Base-by-base conservation (phyloP, 1,140 invertebrate species). In the Mya arenaria region DNA sequence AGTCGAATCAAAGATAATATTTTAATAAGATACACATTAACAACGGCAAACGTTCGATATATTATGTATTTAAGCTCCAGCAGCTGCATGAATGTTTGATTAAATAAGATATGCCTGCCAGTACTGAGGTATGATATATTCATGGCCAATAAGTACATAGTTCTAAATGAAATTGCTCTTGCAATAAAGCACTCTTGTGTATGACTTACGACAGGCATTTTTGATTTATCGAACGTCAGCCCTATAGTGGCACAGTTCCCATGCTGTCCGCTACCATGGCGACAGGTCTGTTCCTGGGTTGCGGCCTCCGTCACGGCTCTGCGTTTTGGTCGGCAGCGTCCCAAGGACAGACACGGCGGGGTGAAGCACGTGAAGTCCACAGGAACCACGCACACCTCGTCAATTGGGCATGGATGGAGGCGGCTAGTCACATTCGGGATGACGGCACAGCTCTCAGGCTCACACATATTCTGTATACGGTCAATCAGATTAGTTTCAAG, bases 251-350 rank as follows among this genome's bases (percentile, higher is more conserved):
- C 96, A 93, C 96, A 98, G 69, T 94, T 95, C 90, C 95, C 95
- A 82, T 95, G 95, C 17, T 93, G 91, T 71, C 94, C 95, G 85
- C 94, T 94, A 88, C 97, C 97, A 0, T 97, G 97, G 95, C 96
- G 96, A 89, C 97, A 98, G 19, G 95, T 52, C 6, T 78, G 62
- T 32, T 19, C 52, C 5, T 68, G 10, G 94, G 15, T 95, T 93
- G 0, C 96, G 96, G 10, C 96, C 89, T 0, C 95, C 94, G 0
- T 96, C 96, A 0, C 96, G 96, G 97, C 96, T 82, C 94, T 25
- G 95, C 94, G 1, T 95, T 95, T 41, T 94, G 95, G 80, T 96
- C 94, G 94, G 88, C 97, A 98, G 90, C 97, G 96, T 4, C 97
- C 97, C 92, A 96, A 96, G 0, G 96, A 94, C 15, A 94, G 93